These are phyloP conservation scores for Pterois miles DNA, from an alignment of 2,797 vertebrate species.

Conservation along the genomic window DNA sequence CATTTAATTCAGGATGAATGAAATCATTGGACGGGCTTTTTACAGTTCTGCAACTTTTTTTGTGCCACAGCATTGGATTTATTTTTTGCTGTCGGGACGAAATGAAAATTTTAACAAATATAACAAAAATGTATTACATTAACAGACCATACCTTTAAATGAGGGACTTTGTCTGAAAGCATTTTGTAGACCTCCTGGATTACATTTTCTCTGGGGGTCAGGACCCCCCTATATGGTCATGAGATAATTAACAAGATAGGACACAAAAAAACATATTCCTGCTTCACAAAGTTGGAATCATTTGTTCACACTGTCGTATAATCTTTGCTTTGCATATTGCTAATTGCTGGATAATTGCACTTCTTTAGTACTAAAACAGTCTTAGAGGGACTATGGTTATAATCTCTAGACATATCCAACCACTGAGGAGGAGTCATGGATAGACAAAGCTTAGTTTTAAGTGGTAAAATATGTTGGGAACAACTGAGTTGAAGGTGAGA, in stretches of 20 bases:
- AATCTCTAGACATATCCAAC: not conserved
- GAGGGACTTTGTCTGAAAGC: not conserved
- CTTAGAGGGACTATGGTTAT: conserved; percentile 13
- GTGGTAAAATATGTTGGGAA: not conserved
- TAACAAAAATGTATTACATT: too few species aligned
- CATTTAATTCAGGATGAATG: too few species aligned
- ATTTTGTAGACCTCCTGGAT: conserved; percentile 4
- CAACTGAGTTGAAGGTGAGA: not conserved
- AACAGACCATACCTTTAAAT: not conserved
- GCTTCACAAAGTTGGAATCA: not conserved
- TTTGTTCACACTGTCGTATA: not conserved
- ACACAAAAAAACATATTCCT: not conserved
- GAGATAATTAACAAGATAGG: not conserved
- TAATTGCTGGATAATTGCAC: conserved; percentile 30
- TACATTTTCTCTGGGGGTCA: not conserved
- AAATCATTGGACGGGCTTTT: too few species aligned
- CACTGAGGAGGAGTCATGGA: not conserved
- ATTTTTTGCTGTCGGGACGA: too few species aligned
- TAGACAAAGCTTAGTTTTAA: not conserved
- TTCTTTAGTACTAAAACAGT: conserved; percentile 14
- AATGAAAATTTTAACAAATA: too few species aligned
- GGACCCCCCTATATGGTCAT: not conserved
- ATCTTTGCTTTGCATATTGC: conserved; percentile 8
- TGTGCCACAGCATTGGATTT: too few species aligned
- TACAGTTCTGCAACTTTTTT: too few species aligned